Evolutionary conservation across 2,888 invertebrate genomes (phyloP), one percentile per base, ranked within the genome.

Genomic region (Pogonocherus hispidulus): DNA sequence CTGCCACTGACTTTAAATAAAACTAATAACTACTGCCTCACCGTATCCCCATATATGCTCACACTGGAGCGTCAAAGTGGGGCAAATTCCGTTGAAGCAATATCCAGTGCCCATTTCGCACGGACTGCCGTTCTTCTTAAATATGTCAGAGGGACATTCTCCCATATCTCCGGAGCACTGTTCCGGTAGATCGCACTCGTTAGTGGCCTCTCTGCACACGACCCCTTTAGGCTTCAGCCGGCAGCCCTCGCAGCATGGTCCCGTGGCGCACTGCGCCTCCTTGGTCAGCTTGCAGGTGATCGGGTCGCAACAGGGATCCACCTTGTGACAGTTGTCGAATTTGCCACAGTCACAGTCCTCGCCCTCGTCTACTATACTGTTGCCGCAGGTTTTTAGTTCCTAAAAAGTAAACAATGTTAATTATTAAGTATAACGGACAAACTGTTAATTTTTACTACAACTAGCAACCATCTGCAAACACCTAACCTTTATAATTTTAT

Each of bases 271-370:
- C 86, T 98, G 93, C 0, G 99, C 94, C 85, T 97, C 98, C 79
- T 94, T 93, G 75, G 92, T 94, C 76, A 99, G 91, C 74, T 97
- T 94, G 87, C 99, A 99, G 57, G 98, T 98, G 85, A 96, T 93
- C 55, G 98, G 96, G 86, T 99, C 98, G 87, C 99, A 99, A 87
- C 99, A 99, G 0, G 96, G 96, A 87, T 99, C 98, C 73, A 89
- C 87, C 79, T 90, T 89, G 72, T 92, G 91, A 86, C 98, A 98
- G 82, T 97, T 95, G 73, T 95, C 93, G 79, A 94, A 92, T 65
- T 93, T 91, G 54, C 99, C 98, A 85, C 99, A 99, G 87, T 99
- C 99, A 84, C 99, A 99, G 85, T 98, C 96, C 86, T 99, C 99
- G 54, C 95, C 98, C 77, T 94, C 94, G 82, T 99, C 99, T 62